phyloP scores from a whole-genome alignment of 2,888 invertebrate genomes.

The Tridacna crocea region DNA sequence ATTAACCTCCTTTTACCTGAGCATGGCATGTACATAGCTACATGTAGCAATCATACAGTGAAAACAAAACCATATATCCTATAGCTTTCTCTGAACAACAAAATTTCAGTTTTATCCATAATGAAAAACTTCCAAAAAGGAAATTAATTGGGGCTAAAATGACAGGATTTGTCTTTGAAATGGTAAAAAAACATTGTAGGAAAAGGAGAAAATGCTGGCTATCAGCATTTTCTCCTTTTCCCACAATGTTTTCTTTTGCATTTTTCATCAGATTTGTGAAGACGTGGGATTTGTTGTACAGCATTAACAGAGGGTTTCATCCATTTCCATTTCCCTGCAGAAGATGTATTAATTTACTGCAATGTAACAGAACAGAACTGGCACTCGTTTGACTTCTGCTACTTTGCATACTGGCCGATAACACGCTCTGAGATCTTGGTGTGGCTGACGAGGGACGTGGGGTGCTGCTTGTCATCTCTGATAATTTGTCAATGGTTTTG shows the following conservation, averaged over 20 bases:
- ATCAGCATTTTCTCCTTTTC: neutral
- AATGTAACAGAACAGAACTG: constrained; percentile 75
- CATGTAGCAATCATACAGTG: no score
- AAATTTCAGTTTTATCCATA: no score
- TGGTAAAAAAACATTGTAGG: neutral
- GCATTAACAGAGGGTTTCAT: neutral
- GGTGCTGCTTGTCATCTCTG: constrained; percentile 69
- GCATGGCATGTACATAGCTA: no score
- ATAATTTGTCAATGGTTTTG: constrained; percentile 78
- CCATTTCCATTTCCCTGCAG: constrained; percentile 65
- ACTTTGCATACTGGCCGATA: constrained; percentile 71
- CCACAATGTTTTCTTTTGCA: neutral
- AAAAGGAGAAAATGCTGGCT: constrained; percentile 20
- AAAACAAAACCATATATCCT: no score
- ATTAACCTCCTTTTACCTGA: no score
- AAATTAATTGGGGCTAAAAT: no score
- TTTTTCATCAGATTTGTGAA: neutral
- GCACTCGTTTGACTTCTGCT: constrained; percentile 67
- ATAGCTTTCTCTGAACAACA: no score
- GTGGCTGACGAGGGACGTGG: constrained; percentile 74
- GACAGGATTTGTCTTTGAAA: no score
- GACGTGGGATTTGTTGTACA: no score
- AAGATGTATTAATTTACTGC: constrained; percentile 76
- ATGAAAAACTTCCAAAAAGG: no score
- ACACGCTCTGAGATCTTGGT: constrained; percentile 65